Evolutionary conservation across 2,797 vertebrate species (phyloP), one percentile per base, ranked within the genome.

Genomic region (Rhabdophis nuchalis): DNA sequence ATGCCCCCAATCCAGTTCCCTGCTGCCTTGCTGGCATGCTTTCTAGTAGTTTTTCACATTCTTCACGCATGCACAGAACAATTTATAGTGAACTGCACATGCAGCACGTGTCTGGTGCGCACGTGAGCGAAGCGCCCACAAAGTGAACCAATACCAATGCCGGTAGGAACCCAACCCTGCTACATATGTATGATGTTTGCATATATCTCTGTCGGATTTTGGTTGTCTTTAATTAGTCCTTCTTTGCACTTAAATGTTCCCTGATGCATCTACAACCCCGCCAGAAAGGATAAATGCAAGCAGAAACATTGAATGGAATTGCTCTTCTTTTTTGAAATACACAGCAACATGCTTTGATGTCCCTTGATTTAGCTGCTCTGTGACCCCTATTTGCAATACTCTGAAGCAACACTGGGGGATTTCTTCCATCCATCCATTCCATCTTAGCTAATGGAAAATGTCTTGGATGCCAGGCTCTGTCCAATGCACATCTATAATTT

Each of bases 151-250:
- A 6, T 50, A 50, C 46, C 46, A 50, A 50, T 50, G 46, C 46
- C 7, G 46, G 46, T 50, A 50, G 46, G 46, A 50, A 50, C 46
- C 46, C 46, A 50, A 5, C 46, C 46, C 5, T 50, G 46, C 5
- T 50, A 50, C 46, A 50, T 50, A 5, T 29, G 64, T 36, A 36
- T 77, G 72, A 46, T 2, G 36, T 41, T 8, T 95, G 92, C 87
- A 82, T 93, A 91, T 93, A 4, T 11, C 1, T 92, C 77, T 93
- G 64, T 68, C 0, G 23, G 85, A 93, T 94, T 91, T 57, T 36
- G 23, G 10, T 90, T 36, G 1, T 32, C 89, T 94, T 88, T 58
- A 93, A 89, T 90, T 88, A 91, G 90, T 89, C 27, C 86, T n/a
- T 89, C 0, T 32, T 54, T 5, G 27, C 12, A 94, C 90, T 93